Percentiles rank a stretch among this genome's conserved stretches.
Evolutionary conservation across 2,113 vertebrate species (phyloP).

Genomic region (Stercorarius parasiticus): DNA sequence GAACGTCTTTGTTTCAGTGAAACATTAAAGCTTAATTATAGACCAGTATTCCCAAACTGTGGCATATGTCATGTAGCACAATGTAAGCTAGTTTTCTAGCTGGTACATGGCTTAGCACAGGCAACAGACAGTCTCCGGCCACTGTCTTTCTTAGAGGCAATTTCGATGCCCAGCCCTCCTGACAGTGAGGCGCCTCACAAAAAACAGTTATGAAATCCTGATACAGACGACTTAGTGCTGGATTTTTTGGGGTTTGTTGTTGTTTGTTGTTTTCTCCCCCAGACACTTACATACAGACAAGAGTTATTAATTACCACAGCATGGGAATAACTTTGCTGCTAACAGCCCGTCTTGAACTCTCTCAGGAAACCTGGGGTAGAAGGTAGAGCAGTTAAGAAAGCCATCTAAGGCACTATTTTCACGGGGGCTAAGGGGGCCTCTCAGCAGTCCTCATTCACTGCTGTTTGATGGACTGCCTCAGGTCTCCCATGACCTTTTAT

Average conservation of each 20-base stretch:
- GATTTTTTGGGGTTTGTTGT: not conserved
- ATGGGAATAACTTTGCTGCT: not conserved
- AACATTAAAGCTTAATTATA: not conserved
- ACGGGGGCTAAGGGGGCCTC: not conserved
- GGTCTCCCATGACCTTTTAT: constrained; percentile 15
- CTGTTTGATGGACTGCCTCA: not conserved
- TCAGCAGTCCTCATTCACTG: not conserved
- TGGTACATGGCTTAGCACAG: not conserved
- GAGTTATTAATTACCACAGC: not conserved
- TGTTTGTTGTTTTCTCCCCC: not conserved
- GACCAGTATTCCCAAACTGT: not conserved
- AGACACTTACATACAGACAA: not conserved
- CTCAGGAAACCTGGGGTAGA: not conserved
- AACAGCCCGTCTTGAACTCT: not conserved
- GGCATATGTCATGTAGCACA: fast-evolving
- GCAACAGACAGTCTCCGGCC: not conserved
- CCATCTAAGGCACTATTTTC: not conserved
- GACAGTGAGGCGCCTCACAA: not conserved
- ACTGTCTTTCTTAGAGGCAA: not conserved
- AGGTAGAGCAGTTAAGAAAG: not conserved
- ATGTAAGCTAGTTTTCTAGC: not conserved
- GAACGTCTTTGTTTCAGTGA: not conserved
- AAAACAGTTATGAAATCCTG: not conserved
- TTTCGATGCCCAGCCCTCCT: not conserved
- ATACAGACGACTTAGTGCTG: not conserved